Evolutionary conservation across 2,888 invertebrate species (phyloP).

Genomic region (Tortricodes alternella): DNA sequence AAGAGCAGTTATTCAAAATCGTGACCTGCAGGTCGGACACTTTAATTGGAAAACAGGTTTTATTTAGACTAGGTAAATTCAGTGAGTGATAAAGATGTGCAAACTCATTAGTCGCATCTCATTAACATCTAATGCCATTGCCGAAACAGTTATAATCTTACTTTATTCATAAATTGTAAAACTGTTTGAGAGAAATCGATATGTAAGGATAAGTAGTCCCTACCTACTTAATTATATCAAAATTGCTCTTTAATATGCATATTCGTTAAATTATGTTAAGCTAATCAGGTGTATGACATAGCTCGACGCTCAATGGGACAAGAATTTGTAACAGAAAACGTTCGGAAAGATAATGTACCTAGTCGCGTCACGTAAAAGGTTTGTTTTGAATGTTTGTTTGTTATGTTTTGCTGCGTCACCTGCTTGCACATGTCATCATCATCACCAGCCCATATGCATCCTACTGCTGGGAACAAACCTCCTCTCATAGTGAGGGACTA

Average conservation of each 20-base stretch:
- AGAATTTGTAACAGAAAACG: too few relatives aligned
- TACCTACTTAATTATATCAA: slow-evolving; percentile 6
- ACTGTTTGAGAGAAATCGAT: slow-evolving; percentile 11
- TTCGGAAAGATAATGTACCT: too few relatives aligned
- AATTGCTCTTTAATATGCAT: neutral
- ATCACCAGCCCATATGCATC: too few relatives aligned
- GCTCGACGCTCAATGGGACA: neutral
- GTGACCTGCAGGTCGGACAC: neutral
- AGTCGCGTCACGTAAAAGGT: too few relatives aligned
- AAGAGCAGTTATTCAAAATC: neutral
- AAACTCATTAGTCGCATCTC: slow-evolving; percentile 6
- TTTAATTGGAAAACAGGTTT: neutral
- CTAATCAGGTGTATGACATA: neutral
- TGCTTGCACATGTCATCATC: too few relatives aligned
- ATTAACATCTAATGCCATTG: slow-evolving; percentile 16
- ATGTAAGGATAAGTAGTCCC: neutral
- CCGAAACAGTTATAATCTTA: slow-evolving; percentile 1
- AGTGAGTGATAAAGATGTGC: neutral
- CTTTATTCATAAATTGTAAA: neutral
- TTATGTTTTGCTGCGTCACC: too few relatives aligned
- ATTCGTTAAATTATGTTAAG: slow-evolving; percentile 6
- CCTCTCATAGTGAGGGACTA: too few relatives aligned
- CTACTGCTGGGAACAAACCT: too few relatives aligned
- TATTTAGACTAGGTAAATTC: neutral
- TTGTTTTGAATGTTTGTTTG: too few relatives aligned